These are phyloP conservation scores for Tinamus major DNA, from an alignment of 2,797 vertebrate genomes.

Conservation along the genomic window DNA sequence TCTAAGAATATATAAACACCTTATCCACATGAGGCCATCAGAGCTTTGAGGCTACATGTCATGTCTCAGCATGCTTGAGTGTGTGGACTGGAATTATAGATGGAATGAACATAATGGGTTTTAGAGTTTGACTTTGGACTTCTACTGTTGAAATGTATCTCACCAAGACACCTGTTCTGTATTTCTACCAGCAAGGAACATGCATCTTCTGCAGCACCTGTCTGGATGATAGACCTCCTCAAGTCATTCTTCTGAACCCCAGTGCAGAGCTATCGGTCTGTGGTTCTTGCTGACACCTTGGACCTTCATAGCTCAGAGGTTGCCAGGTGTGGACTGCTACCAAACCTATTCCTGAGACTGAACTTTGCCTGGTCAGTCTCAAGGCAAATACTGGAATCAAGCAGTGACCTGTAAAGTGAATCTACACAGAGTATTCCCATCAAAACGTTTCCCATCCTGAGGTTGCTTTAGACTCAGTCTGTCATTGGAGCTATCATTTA, in stretches of 20 bases:
- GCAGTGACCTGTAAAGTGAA: background rate
- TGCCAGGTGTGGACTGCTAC: background rate
- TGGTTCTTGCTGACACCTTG: background rate
- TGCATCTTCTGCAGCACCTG: background rate
- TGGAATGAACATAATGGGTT: background rate
- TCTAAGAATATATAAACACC: conserved; percentile 58
- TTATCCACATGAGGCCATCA: conserved; percentile 42
- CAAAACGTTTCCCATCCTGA: background rate
- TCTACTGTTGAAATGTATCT: background rate
- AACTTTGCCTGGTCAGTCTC: background rate
- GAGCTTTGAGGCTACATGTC: conserved; percentile 35
- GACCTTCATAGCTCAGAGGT: background rate
- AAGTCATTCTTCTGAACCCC: background rate
- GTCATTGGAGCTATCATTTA: background rate
- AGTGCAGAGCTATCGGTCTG: background rate
- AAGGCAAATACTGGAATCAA: background rate
- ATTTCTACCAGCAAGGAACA: background rate
- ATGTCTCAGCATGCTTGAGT: background rate
- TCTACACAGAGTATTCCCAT: background rate
- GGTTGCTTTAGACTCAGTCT: background rate
- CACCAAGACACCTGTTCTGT: background rate
- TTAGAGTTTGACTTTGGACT: conserved; percentile 4
- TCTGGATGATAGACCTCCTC: conserved; percentile 4
- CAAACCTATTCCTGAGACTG: background rate
- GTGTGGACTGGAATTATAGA: conserved; percentile 13